phyloP scores from a whole-genome alignment of 1,140 invertebrate genomes.

The Leucophenga varia region DNA sequence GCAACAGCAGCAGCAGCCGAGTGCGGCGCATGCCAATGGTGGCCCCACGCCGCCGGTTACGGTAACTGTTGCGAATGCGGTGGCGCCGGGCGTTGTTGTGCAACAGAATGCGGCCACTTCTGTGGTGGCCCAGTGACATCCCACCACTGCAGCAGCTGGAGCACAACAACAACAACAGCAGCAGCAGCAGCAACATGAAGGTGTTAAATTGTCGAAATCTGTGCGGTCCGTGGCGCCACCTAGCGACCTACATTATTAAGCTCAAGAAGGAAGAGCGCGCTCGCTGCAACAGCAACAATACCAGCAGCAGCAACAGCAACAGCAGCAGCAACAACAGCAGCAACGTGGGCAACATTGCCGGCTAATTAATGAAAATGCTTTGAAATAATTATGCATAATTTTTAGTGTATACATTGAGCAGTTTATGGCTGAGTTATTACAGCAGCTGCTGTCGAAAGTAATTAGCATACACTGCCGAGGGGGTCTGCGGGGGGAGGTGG shows the following conservation, averaged over 20 bases:
- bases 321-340: constrained; percentile 2
- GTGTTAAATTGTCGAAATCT: constrained; percentile 53
- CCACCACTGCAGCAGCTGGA: constrained; percentile 28
- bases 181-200: too few relatives aligned
- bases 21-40: constrained; percentile 45
- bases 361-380: constrained; percentile 52
- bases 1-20: constrained; percentile 48
- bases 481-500: not conserved
- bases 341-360: too few relatives aligned
- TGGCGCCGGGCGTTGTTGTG: constrained; percentile 46
- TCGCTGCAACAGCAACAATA: not conserved
- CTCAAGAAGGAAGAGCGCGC: constrained; percentile 13
- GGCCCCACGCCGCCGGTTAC: constrained; percentile 41
- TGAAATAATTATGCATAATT: constrained; percentile 53
- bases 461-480: constrained; percentile 37
- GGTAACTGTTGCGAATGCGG: constrained; percentile 47
- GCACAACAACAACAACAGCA: too few relatives aligned
- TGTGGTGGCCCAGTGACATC: constrained; percentile 56
- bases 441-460: constrained; percentile 45
- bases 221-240: constrained; percentile 31
- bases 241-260: constrained; percentile 41
- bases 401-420: constrained; percentile 53
- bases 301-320: constrained; percentile 6
- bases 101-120: constrained; percentile 50
- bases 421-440: constrained; percentile 53